Evolutionary conservation across 2,113 vertebrate species (phyloP).

Genomic region (Herpailurus yagouaroundi): DNA sequence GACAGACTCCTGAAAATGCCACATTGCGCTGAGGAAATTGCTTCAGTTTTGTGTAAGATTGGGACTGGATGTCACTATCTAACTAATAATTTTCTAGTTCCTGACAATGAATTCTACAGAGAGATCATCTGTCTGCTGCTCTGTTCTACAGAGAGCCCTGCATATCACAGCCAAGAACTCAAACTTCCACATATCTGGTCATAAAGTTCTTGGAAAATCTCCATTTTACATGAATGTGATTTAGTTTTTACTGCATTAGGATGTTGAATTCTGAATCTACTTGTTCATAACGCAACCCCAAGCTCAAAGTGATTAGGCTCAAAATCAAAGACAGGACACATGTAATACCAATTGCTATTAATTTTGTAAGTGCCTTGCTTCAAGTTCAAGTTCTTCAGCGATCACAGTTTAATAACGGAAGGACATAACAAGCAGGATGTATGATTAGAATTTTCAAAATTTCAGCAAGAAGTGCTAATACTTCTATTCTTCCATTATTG

Average conservation of each 20-base stretch:
- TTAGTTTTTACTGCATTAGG: neutral
- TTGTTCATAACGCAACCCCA: neutral
- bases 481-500: neutral
- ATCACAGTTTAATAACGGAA: constrained; percentile 17
- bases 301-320: constrained; percentile 1
- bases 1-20: neutral
- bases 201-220: constrained; percentile 17
- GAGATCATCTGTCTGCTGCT: neutral
- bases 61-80: neutral
- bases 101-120: neutral
- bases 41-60: constrained; percentile 18
- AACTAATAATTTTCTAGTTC: neutral
- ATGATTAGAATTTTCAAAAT: constrained; percentile 34
- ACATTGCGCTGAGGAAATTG: neutral
- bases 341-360: neutral
- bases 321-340: neutral
- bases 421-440: neutral
- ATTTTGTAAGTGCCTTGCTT: neutral
- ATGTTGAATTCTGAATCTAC: neutral
- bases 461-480: neutral
- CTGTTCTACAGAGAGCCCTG: neutral
- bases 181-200: neutral
- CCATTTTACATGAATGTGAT: neutral
- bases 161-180: neutral
- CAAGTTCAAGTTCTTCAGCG: neutral